phyloP scores from a whole-genome alignment of 2,113 vertebrate genomes.

The Fregetta grallaria region DNA sequence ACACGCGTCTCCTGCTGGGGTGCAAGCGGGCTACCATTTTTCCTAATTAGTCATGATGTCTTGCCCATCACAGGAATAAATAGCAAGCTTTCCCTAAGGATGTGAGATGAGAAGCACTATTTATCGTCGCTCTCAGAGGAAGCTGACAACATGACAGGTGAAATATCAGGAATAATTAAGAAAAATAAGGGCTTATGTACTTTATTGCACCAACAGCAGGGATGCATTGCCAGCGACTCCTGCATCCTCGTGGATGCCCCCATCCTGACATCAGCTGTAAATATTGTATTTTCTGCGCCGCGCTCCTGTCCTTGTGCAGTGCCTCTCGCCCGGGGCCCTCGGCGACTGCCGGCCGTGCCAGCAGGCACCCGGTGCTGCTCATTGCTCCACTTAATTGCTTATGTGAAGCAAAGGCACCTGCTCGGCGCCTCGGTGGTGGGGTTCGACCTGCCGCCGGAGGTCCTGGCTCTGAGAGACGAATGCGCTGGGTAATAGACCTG shows the following conservation, averaged over 20 bases:
- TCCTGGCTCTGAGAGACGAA: not conserved
- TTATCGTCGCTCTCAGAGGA: constrained; percentile 74
- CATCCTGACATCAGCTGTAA: not conserved
- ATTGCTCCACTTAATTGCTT: not conserved
- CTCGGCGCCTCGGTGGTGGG: not conserved
- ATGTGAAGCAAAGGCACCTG: no score
- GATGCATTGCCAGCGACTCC: not conserved
- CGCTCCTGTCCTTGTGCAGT: rapidly evolving
- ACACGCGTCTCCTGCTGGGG: constrained; percentile 4
- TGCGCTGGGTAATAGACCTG: rapidly evolving
- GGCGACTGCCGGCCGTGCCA: rapidly evolving
- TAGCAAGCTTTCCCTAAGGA: constrained; percentile 77
- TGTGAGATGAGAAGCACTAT: constrained; percentile 73
- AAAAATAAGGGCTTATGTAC: constrained; percentile 68
- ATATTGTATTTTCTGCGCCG: not conserved
- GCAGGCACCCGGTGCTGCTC: rapidly evolving
- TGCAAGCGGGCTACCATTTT: constrained; percentile 64
- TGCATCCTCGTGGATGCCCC: not conserved
- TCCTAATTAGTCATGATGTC: constrained; percentile 78
- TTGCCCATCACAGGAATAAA: constrained; percentile 79
- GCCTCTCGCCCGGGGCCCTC: rapidly evolving
- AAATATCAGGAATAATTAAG: constrained; percentile 80
- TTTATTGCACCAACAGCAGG: constrained; percentile 38
- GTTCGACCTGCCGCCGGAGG: no score
- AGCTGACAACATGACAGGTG: constrained; percentile 75